A percentile compares a stretch with the other conserved stretches of the same genome.
Evolutionary conservation across 2,888 invertebrate species (phyloP).

Genomic region (Macaria notata): DNA sequence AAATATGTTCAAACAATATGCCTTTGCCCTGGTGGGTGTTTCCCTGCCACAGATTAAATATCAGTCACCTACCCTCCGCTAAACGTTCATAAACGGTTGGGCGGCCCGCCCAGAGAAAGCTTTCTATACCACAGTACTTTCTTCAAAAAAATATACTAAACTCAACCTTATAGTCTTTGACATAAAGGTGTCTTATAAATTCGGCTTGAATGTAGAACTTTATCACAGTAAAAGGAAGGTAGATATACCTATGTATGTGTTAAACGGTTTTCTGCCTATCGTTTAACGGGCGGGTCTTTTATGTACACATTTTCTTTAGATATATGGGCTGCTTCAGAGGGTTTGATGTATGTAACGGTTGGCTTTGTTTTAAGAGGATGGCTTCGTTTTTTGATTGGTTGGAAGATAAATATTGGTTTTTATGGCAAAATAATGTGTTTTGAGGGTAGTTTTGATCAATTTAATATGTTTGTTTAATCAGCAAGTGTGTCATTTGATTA

Average conservation of each 20-base stretch:
- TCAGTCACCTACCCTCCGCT: constrained; percentile 49
- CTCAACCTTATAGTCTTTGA: constrained; percentile 40
- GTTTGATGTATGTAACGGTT: constrained; percentile 27
- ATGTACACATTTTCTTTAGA: constrained; percentile 40
- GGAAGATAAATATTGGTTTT: background rate
- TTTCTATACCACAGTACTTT: constrained; percentile 50
- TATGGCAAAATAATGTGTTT: too few relatives aligned
- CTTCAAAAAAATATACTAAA: constrained; percentile 31
- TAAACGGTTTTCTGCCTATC: constrained; percentile 66
- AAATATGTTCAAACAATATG: constrained; percentile 28
- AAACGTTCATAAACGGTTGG: constrained; percentile 82
- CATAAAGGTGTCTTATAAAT: constrained; percentile 29
- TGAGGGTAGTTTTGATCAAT: too few relatives aligned
- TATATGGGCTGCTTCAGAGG: too few relatives aligned
- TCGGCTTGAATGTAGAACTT: constrained; percentile 44
- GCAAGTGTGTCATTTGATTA: too few relatives aligned
- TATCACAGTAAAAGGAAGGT: constrained; percentile 49
- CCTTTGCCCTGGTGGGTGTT: constrained; percentile 67
- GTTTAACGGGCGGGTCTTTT: constrained; percentile 57
- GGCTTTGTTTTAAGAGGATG: constrained; percentile 3
- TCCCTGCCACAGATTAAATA: constrained; percentile 39
- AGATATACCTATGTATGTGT: constrained; percentile 65
- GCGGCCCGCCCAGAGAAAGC: constrained; percentile 78
- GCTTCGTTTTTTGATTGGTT: background rate
- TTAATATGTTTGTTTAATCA: too few relatives aligned